Evolutionary conservation across 2,113 vertebrate species (phyloP).

Genomic region (Tenrec ecaudatus): DNA sequence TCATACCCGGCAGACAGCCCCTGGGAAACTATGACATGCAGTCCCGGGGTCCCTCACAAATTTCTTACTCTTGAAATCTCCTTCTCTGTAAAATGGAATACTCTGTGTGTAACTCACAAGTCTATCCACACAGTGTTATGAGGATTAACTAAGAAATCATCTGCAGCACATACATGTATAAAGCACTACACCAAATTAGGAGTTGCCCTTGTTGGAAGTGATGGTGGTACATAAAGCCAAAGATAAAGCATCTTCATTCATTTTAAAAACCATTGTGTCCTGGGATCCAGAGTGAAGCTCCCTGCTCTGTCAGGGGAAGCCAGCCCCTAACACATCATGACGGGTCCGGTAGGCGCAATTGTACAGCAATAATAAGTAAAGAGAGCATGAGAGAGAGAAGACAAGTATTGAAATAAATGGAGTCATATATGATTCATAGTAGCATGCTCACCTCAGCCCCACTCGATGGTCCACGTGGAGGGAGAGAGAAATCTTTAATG

Average conservation of each 20-base stretch:
- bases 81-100: not conserved
- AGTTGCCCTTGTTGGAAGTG: not conserved
- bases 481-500: no score
- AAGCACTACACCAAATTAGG: not conserved
- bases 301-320: no score
- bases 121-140: not conserved
- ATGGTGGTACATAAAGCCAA: conserved; percentile 11
- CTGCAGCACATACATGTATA: not conserved
- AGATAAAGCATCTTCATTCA: not conserved
- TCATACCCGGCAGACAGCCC: not conserved
- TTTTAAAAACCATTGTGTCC: conserved; percentile 9
- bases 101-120: not conserved
- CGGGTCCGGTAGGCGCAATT: no score
- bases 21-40: not conserved
- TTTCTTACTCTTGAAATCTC: not conserved
- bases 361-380: no score
- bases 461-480: no score
- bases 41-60: not conserved
- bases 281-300: conserved; percentile 31
- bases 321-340: no score
- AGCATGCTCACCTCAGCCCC: no score
- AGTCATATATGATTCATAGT: no score
- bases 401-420: no score
- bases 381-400: no score
- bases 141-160: conserved; percentile 10